phyloP scores from a whole-genome alignment of 2,113 vertebrate species.

The Albula goreensis region DNA sequence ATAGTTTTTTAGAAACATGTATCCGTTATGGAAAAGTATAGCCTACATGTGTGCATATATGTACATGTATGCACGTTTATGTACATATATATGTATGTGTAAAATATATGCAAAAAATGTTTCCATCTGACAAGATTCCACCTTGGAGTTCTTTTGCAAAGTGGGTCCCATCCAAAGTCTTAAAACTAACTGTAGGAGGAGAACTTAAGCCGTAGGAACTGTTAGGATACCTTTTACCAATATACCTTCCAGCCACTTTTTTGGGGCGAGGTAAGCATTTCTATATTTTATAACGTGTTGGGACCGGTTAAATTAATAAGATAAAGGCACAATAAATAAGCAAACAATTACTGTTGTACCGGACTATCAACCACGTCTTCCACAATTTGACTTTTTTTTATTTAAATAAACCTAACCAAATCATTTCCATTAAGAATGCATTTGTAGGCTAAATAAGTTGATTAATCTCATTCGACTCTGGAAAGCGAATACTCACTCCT shows the following conservation, averaged over 20 bases:
- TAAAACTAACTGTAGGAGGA: conserved; percentile 10
- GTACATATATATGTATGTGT: no score
- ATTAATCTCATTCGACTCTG: background rate
- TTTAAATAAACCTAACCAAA: background rate
- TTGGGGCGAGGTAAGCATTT: background rate
- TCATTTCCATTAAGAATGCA: background rate
- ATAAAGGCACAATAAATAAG: background rate
- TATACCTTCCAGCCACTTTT: background rate
- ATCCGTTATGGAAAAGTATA: no score
- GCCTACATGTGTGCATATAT: no score
- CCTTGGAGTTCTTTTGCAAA: background rate
- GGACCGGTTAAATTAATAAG: no score
- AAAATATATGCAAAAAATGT: background rate
- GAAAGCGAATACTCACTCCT: background rate
- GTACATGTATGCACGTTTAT: no score
- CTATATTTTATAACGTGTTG: background rate
- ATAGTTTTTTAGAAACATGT: no score
- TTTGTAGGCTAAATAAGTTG: background rate
- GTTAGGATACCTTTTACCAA: background rate
- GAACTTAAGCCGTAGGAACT: conserved; percentile 5
- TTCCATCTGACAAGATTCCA: background rate
- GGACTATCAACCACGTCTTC: background rate
- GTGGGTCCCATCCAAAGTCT: background rate
- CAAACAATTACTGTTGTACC: background rate
- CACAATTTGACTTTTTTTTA: background rate